phyloP scores from a whole-genome alignment of 2,113 vertebrate species.

The Tiliqua scincoides region DNA sequence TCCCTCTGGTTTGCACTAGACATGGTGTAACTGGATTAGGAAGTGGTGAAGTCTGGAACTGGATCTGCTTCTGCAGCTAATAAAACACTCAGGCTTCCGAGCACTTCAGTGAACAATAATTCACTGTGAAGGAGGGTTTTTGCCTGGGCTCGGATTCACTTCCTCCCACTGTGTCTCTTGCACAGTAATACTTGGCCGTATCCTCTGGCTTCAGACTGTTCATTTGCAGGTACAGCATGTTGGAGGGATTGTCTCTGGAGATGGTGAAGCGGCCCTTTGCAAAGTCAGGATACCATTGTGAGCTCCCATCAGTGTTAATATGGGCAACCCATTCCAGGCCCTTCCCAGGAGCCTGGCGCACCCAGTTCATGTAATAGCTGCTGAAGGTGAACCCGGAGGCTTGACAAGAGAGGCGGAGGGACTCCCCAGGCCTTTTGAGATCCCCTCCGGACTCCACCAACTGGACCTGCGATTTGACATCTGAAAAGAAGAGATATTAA shows the following conservation, averaged over 20 bases:
- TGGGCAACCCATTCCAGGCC: slow-evolving; percentile 28
- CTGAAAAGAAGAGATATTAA: neutral
- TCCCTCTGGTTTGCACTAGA: too few relatives aligned
- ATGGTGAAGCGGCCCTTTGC: slow-evolving; percentile 23
- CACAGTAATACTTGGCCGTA: slow-evolving; percentile 7
- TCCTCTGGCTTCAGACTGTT: slow-evolving; percentile 2
- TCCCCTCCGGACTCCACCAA: neutral
- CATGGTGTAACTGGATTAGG: too few relatives aligned
- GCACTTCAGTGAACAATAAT: too few relatives aligned
- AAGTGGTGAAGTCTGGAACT: too few relatives aligned
- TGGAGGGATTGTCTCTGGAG: slow-evolving; percentile 5
- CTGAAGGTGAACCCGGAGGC: slow-evolving; percentile 35
- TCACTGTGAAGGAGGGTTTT: neutral
- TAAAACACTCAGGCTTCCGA: too few relatives aligned
- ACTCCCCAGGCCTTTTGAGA: neutral
- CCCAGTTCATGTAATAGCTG: rapidly evolving
- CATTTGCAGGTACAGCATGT: neutral
- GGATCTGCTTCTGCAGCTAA: too few relatives aligned
- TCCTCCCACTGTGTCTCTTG: neutral
- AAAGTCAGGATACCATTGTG: neutral
- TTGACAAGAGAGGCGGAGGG: slow-evolving; percentile 28
- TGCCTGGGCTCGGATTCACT: too few relatives aligned
- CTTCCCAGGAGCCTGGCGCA: slow-evolving; percentile 63
- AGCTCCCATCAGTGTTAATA: too few relatives aligned
- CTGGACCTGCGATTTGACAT: neutral